Conservation (phyloP, 2,797 vertebrate species). For the Coendou prehensilis region DNA sequence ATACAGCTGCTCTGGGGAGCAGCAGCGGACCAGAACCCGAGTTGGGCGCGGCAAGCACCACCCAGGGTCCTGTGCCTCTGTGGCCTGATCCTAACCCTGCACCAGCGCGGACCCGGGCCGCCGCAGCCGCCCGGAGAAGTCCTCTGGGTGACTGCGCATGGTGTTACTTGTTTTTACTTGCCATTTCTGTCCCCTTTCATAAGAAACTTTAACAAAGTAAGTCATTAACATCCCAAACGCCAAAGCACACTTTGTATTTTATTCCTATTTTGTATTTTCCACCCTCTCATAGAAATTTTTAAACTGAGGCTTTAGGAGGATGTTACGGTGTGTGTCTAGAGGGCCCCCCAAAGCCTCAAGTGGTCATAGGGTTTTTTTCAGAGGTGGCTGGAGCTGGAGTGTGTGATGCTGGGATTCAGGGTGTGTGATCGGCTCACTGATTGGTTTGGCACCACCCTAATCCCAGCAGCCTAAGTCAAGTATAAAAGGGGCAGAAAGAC, state of each 20-base stretch:
- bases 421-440: neutral
- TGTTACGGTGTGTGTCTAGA: neutral
- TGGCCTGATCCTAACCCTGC: too few relatives aligned
- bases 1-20: neutral
- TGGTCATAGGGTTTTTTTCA: neutral
- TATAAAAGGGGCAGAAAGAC: neutral
- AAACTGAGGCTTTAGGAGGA: neutral
- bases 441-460: neutral
- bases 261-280: neutral
- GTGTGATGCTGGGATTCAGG: neutral
- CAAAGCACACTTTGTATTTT: constrained; percentile 16
- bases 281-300: neutral
- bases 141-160: neutral
- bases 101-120: too few relatives aligned
- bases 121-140: neutral
- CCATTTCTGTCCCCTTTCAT: constrained; percentile 3
- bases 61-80: neutral
- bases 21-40: too few relatives aligned
- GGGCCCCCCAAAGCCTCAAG: neutral
- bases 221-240: neutral
- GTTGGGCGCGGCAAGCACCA: too few relatives aligned
- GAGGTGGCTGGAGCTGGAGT: neutral
- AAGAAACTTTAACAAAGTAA: neutral
- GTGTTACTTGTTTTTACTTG: neutral
- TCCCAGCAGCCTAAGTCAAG: neutral